A percentile compares a stretch with the other conserved stretches of the same genome.
Conservation (phyloP, 2,113 vertebrate species). For the Centropus unirufus region DNA sequence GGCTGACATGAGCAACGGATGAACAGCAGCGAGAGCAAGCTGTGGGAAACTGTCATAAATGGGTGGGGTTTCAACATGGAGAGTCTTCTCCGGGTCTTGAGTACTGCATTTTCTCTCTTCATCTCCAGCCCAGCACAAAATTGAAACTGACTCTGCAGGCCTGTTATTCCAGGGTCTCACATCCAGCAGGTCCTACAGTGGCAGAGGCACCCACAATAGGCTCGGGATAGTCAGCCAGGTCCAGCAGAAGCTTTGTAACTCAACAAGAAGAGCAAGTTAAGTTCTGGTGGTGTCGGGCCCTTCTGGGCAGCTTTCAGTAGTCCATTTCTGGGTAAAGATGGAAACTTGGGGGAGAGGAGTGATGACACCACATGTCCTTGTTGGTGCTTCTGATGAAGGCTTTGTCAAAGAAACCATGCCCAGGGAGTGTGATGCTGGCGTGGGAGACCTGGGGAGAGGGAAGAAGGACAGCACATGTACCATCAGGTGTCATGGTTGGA, state of each 20-base stretch:
- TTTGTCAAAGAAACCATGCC: background rate
- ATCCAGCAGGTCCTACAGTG: background rate
- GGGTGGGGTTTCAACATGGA: background rate
- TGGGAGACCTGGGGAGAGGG: background rate
- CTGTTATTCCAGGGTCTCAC: fast-evolving
- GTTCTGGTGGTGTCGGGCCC: fast-evolving
- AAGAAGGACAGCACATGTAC: background rate
- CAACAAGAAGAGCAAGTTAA: background rate
- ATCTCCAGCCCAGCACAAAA: background rate
- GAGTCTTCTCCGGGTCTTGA: background rate
- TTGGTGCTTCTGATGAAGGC: background rate
- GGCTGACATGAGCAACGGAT: background rate
- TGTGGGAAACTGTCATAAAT: background rate
- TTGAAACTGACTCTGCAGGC: background rate
- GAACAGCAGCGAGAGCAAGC: background rate
- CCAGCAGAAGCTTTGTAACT: background rate
- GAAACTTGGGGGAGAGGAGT: background rate
- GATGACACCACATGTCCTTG: fast-evolving
- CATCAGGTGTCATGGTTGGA: background rate
- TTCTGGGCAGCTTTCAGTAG: background rate
- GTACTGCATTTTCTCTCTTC: background rate
- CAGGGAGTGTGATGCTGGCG: fast-evolving
- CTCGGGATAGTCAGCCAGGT: fast-evolving
- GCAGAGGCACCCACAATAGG: fast-evolving
- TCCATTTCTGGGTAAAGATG: background rate